Evolutionary conservation across 2,113 vertebrate genomes (phyloP).

Genomic region (Motacilla tschutschensis): DNA sequence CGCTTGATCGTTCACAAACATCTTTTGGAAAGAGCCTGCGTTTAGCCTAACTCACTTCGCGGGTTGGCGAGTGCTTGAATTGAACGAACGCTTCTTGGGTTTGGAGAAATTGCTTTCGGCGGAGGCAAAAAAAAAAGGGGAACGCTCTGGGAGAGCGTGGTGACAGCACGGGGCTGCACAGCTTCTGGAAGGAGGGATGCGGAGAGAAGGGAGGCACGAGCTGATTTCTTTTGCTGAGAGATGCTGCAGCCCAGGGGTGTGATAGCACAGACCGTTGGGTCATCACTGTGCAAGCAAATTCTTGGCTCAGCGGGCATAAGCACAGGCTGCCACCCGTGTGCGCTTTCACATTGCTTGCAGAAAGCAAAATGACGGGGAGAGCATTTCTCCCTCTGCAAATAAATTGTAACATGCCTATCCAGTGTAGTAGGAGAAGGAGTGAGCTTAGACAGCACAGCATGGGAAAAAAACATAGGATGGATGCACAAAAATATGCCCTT

Average conservation of each 20-base stretch:
- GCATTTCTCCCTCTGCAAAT: slow-evolving; percentile 28
- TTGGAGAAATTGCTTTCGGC: not conserved
- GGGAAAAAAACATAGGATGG: not conserved
- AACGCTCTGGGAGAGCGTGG: not conserved
- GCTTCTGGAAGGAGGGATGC: not conserved
- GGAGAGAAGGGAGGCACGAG: not conserved
- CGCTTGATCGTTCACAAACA: not conserved
- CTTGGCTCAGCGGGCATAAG: not conserved
- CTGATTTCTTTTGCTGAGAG: not conserved
- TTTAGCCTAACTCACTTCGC: not conserved
- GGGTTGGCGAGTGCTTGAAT: not conserved
- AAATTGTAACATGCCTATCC: not conserved
- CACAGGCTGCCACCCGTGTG: not conserved
- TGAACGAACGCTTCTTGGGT: not conserved
- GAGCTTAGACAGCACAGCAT: not conserved
- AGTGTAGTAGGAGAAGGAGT: not conserved
- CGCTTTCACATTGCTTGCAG: not conserved
- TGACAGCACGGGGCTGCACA: not conserved
- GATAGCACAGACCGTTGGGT: not conserved
- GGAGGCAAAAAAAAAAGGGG: not conserved
- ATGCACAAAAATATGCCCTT: not conserved
- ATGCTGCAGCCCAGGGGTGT: not conserved
- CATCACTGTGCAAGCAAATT: not conserved
- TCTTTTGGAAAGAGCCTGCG: not conserved
- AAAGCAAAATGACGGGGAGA: not conserved